Evolutionary conservation across 2,888 invertebrate species (phyloP).

Genomic region (Thumatha senex): DNA sequence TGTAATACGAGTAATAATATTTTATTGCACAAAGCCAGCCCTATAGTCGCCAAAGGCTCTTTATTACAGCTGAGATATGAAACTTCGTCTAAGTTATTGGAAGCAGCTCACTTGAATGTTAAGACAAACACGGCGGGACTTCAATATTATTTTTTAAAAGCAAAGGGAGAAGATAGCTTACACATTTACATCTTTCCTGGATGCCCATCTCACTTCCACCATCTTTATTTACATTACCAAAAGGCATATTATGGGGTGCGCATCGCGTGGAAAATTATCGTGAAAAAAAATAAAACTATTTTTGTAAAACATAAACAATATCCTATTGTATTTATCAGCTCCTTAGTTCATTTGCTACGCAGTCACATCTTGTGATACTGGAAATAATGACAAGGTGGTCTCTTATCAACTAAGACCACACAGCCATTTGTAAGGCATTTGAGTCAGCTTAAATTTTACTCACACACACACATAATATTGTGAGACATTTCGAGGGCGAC

Average conservation of each 20-base stretch:
- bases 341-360: background rate
- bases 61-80: conserved; percentile 50
- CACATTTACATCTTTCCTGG: background rate
- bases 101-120: conserved; percentile 42
- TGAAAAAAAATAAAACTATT: no score
- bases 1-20: background rate
- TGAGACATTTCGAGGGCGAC: no score
- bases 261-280: no score
- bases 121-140: conserved; percentile 29
- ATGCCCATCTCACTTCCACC: no score
- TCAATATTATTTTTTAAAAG: conserved; percentile 11
- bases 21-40: conserved; percentile 23
- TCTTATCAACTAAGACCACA: conserved; percentile 1
- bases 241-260: no score
- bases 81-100: conserved; percentile 48
- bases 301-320: no score
- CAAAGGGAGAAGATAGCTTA: background rate
- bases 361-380: background rate
- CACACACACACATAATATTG: background rate
- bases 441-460: background rate
- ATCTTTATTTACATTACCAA: no score
- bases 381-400: conserved; percentile 4
- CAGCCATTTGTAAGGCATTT: background rate
- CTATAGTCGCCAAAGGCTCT: conserved; percentile 40
- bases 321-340: background rate